Conservation (phyloP, 30 jellyfish, hydroid and myxozoan species). For the Aurelia aurita region DNA sequence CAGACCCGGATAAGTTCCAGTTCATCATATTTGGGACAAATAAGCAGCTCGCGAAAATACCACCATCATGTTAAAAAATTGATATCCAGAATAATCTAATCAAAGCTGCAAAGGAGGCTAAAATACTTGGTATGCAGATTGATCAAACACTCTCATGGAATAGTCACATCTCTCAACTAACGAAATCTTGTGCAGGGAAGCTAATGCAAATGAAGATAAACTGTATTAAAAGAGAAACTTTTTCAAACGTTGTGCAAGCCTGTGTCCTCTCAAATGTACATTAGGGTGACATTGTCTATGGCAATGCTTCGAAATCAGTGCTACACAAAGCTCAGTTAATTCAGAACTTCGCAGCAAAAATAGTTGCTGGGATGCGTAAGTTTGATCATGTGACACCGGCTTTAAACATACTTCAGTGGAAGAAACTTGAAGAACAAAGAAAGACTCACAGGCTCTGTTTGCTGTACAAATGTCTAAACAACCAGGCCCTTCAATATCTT, state of each 20-base stretch:
- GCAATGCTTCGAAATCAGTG: background rate
- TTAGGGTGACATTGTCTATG: background rate
- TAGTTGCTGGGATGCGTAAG: conserved; percentile 15
- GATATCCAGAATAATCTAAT: too few relatives aligned
- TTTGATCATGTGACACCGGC: conserved; percentile 34
- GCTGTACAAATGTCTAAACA: conserved; percentile 49
- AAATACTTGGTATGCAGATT: too few relatives aligned
- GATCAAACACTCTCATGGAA: too few relatives aligned
- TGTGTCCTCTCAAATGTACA: background rate
- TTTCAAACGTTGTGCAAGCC: background rate
- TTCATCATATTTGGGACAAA: too few relatives aligned
- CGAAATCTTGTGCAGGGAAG: too few relatives aligned
- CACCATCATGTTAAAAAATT: too few relatives aligned
- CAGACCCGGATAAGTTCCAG: too few relatives aligned
- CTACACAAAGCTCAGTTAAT: conserved; percentile 3
- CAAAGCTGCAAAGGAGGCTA: too few relatives aligned
- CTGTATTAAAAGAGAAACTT: conserved; percentile 8
- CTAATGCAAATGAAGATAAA: background rate
- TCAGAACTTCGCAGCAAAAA: conserved; percentile 8
- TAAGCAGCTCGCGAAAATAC: too few relatives aligned
- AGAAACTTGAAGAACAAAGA: conserved; percentile 8
- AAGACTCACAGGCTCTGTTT: conserved; percentile 35
- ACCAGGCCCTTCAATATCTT: conserved; percentile 41
- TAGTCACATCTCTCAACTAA: too few relatives aligned
- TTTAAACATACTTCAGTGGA: conserved; percentile 46